A percentile compares a stretch with the other conserved stretches of the same genome.
Evolutionary conservation across 2,888 invertebrate species (phyloP).

Genomic region (Girardia tigrina): DNA sequence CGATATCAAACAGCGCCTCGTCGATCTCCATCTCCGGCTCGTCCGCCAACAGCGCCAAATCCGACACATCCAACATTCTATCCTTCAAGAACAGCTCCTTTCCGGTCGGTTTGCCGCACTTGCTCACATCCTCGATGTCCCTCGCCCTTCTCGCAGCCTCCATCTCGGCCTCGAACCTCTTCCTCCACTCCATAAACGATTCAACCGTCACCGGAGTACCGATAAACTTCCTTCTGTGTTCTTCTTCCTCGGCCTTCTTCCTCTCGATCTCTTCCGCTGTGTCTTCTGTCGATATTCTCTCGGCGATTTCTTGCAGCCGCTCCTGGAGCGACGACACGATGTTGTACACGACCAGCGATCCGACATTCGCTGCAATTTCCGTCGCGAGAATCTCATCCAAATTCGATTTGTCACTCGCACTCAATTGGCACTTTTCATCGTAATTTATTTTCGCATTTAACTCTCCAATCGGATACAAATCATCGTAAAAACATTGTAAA

Average conservation of each 20-base stretch:
- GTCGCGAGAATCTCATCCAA: background rate
- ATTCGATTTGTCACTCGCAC: background rate
- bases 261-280: background rate
- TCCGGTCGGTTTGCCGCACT: slow-evolving; percentile 56
- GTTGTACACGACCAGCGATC: background rate
- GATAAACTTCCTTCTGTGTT: slow-evolving; percentile 69
- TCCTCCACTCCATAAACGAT: slow-evolving; percentile 82
- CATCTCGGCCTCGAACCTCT: slow-evolving; percentile 76
- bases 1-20: slow-evolving; percentile 19
- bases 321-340: background rate
- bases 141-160: slow-evolving; percentile 53
- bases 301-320: background rate
- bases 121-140: slow-evolving; percentile 32
- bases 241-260: background rate
- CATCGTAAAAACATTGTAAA: background rate
- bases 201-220: slow-evolving; percentile 88
- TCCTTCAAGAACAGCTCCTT: slow-evolving; percentile 81
- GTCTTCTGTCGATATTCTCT: background rate
- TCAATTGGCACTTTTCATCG: background rate
- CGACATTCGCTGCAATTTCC: background rate
- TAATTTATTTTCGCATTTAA: background rate
- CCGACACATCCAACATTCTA: slow-evolving; percentile 80
- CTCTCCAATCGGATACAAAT: background rate
- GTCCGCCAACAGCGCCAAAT: slow-evolving; percentile 81
- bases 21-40: slow-evolving; percentile 56